Evolutionary conservation across 1,140 invertebrate genomes (phyloP).

Genomic region (Lepidostoma basale): DNA sequence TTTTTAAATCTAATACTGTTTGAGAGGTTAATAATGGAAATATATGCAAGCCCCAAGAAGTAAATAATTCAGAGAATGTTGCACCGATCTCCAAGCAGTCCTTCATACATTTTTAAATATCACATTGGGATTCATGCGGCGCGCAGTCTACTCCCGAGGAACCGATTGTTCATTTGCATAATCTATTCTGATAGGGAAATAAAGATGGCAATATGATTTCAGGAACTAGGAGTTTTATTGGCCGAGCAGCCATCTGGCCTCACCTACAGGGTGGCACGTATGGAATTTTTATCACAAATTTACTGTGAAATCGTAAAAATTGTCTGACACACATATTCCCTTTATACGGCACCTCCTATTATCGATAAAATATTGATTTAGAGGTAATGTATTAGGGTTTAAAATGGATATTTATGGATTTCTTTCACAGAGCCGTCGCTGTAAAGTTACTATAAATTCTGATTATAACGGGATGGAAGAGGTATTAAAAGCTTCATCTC

Average conservation of each 20-base stretch:
- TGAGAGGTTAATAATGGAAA: too few relatives aligned
- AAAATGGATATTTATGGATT: slow-evolving; percentile 32
- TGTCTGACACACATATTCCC: slow-evolving; percentile 22
- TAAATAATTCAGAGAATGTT: neutral
- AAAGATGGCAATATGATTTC: slow-evolving; percentile 29
- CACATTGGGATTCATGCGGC: slow-evolving; percentile 25
- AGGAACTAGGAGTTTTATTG: slow-evolving; percentile 14
- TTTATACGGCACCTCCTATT: slow-evolving; percentile 33
- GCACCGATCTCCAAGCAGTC: neutral
- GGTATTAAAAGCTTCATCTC: slow-evolving; percentile 3
- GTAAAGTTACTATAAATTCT: slow-evolving; percentile 29
- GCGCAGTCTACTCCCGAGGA: neutral
- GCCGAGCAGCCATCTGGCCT: slow-evolving; percentile 26
- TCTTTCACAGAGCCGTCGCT: neutral
- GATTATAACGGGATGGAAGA: slow-evolving; percentile 6
- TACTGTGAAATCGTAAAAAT: slow-evolving; percentile 40
- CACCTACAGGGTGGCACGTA: slow-evolving; percentile 25
- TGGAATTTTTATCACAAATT: slow-evolving; percentile 38
- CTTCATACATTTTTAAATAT: slow-evolving; percentile 22
- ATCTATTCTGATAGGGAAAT: slow-evolving; percentile 32
- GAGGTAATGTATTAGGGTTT: slow-evolving; percentile 27
- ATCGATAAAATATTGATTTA: slow-evolving; percentile 35
- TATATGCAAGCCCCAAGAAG: too few relatives aligned
- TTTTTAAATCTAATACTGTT: too few relatives aligned
- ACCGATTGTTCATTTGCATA: slow-evolving; percentile 39